Percentiles rank a stretch among this genome's conserved stretches.
Conservation (phyloP, 1,140 invertebrate genomes). For the Neuroterus valhalla region DNA sequence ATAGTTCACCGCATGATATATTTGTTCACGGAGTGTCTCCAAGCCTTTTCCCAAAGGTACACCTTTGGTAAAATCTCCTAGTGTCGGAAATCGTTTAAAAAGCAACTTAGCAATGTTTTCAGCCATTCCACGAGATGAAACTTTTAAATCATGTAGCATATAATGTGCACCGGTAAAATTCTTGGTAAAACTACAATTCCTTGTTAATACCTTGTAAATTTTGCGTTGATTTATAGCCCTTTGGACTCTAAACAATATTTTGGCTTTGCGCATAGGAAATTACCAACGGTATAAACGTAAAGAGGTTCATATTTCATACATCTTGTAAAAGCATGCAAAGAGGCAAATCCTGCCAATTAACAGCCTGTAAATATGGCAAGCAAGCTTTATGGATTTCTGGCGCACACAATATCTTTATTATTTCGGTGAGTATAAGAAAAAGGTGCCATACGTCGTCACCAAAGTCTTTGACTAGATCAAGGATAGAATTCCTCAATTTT, state of each 20-base stretch:
- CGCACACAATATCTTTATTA: constrained; percentile 14
- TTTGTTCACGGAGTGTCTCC: neutral
- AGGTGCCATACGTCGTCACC: constrained; percentile 39
- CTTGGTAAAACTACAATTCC: too few relatives aligned
- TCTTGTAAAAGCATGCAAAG: neutral
- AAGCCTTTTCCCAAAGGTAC: neutral
- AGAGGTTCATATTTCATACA: constrained; percentile 1
- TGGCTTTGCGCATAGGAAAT: neutral
- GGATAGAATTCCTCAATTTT: constrained; percentile 34
- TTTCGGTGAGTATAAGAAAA: constrained; percentile 14
- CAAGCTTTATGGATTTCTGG: constrained; percentile 3
- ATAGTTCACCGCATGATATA: neutral
- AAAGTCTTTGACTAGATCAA: constrained; percentile 38
- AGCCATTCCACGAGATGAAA: neutral
- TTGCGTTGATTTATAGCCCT: neutral
- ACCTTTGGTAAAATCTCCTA: neutral
- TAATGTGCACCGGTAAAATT: neutral
- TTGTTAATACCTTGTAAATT: too few relatives aligned
- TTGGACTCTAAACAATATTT: neutral
- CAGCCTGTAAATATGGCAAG: neutral
- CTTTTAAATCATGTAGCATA: neutral
- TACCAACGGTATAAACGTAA: neutral
- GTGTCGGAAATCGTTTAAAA: neutral
- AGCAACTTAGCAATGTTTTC: neutral
- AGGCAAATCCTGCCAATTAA: too few relatives aligned